Evolutionary conservation across 2,113 vertebrate species (phyloP).

Genomic region (Ictidomys tridecemlineatus): DNA sequence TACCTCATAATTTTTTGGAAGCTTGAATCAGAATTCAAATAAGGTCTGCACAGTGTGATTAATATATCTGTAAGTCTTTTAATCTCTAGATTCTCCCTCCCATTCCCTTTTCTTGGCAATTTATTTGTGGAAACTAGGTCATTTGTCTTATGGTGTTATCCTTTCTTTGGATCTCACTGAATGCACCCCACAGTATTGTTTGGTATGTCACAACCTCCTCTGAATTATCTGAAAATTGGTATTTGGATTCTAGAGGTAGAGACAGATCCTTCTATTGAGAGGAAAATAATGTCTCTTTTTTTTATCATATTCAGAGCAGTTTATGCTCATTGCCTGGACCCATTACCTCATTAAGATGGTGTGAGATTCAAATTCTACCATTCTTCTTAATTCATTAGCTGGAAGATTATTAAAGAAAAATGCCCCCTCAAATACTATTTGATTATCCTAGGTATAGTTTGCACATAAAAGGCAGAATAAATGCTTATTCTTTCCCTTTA

Average conservation of each 20-base stretch:
- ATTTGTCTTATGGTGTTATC: neutral
- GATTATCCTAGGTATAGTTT: neutral
- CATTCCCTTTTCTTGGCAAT: neutral
- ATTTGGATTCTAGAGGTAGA: neutral
- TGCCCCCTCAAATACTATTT: neutral
- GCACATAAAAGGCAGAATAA: neutral
- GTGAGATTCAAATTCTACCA: neutral
- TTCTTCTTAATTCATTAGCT: neutral
- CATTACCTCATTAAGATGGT: neutral
- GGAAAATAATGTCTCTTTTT: neutral
- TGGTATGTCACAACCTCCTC: no score
- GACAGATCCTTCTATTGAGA: neutral
- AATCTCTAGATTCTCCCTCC: neutral
- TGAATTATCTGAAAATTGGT: neutral
- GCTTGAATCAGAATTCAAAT: neutral
- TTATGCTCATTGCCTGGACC: neutral
- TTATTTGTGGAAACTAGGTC: neutral
- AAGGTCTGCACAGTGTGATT: neutral
- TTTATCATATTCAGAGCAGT: neutral
- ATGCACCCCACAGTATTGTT: neutral
- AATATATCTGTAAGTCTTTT: neutral
- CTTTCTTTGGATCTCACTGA: neutral
- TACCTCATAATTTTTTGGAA: neutral
- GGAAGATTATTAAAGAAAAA: neutral
- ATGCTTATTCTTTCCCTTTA: neutral